Evolutionary conservation across 2,888 invertebrate genomes (phyloP), one percentile per base, ranked within the genome.

Genomic region (Drosophila histrio): DNA sequence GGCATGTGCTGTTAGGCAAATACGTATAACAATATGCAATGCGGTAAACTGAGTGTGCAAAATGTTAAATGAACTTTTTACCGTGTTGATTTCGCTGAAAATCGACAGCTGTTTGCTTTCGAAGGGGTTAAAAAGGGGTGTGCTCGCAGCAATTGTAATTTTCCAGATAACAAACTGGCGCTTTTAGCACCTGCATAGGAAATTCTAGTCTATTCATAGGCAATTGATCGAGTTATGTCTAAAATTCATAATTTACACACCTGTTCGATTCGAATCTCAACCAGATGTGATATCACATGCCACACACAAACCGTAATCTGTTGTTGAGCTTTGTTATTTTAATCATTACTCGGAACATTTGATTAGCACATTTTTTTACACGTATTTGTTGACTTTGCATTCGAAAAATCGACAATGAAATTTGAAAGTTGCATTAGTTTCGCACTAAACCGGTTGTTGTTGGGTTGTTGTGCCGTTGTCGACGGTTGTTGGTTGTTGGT

Each of bases 281-380:
- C 11, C 38, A 43, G 32, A 19, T 32, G 52, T 24, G 26, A 54
- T 61, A 71, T 79, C 84, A 83, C 80, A 76, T 77, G 77, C 77
- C 75, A 60, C 52, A 60, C 63, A 68, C 38, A 19, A 28, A 17
- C 3, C 21, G 26, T 17, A 36, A 36, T n/a, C 24, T 28, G 19
- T 49, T 13, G 41, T 43, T 32, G 8, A 36, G 19, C 3, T 53
- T 41, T 41, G n/a, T 43, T 50, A 11, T 36, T 19, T 41, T 5
- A 22, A 21, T 47, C 50, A 39, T 53, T 44, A 46, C n/a, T n/a
- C 24, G 22, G 1, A 17, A 34, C 38, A 28, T 7, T 9, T 43
- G 53, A 74, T 76, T 76, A 76, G 57, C 75, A 74, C 75, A 43
- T 50, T 64, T 38, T 8, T 36, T 38, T n/a, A 24, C 26, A 8